These are phyloP conservation scores for Conistra vaccinii DNA, from an alignment of 2,888 invertebrate species.

Conservation along the genomic window DNA sequence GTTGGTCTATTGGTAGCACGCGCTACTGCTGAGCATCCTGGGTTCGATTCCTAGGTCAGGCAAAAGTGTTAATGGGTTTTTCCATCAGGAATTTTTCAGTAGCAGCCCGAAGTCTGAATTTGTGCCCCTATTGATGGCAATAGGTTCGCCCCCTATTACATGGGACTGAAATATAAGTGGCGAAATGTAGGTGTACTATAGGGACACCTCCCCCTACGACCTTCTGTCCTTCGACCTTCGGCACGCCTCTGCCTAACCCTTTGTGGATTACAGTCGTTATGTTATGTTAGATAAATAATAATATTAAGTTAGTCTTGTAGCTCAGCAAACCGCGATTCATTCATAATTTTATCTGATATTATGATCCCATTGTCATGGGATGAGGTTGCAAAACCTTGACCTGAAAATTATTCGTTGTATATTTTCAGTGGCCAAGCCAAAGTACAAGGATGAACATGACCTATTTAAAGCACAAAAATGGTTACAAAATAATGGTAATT, in stretches of 20 bases:
- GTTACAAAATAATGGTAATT: not conserved
- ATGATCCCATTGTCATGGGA: conserved; percentile 16
- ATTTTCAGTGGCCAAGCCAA: conserved; percentile 27
- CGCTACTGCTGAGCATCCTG: not conserved
- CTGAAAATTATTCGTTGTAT: conserved; percentile 14
- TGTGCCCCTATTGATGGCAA: not conserved
- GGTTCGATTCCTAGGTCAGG: not conserved
- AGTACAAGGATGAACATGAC: conserved; percentile 21
- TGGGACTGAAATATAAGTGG: not conserved
- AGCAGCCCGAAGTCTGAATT: not conserved
- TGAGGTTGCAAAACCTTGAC: conserved; percentile 42
- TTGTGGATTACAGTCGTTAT: not conserved
- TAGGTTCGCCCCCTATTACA: not conserved
- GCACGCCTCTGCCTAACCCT: not conserved
- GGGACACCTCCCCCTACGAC: too few relatives aligned
- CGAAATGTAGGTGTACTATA: too few relatives aligned
- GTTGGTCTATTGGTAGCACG: not conserved
- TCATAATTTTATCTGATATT: not conserved
- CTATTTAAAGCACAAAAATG: conserved; percentile 11
- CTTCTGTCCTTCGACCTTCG: too few relatives aligned
- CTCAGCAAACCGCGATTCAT: not conserved
- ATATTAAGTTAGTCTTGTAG: not conserved
- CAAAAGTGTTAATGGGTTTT: not conserved
- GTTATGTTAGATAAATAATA: not conserved
- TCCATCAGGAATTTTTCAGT: not conserved